Base-by-base conservation (phyloP, 1,140 invertebrate species). In the Drosophila nigrodunni region DNA sequence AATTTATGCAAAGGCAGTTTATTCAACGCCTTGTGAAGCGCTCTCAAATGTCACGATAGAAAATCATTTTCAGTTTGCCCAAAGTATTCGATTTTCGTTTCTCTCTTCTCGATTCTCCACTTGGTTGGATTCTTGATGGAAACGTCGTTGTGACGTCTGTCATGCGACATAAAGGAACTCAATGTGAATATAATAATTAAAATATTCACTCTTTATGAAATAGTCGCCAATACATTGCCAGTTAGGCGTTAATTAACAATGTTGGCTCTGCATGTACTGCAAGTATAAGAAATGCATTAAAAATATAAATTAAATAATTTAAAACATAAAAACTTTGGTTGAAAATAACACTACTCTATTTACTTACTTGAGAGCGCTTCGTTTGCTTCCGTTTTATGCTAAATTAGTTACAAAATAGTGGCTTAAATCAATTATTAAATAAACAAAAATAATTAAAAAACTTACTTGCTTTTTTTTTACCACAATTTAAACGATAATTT, bases 41-140 rank as follows among this genome's bases (percentile, higher is more conserved):
- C 68, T 81, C 79, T 77, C 79, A 81, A 68, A 72, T 81, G 78
- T 80, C 78, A 80, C 78, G 78, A 80, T 80, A 80, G 60, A 80
- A 80, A 79, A 70, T n/a, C 25, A 52, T 35, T 52, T 52, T n/a
- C 25, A 30, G 41, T 43, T 13, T 7, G 3, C 7, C 35, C 7
- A 37, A 37, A 3, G 7, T 2, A 8, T 7, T 37, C 35, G 37
- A 39, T 9, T 39, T 10, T 39, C 44, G 13, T 8, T n/a, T n/a
- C 41, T 13, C 37, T 1, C 1, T 8, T 5, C 41, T 43, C 11
- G 41, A n/a, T 13, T 43, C n/a, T n/a, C 4, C 11, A 6, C n/a
- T 43, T 4, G 3, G 39, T 30, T 30, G 25, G 25, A 30, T 6
- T 30, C 25, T 30, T 6, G 25, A 30, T 30, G 25, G 25, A 30